Percentiles rank a stretch among this genome's conserved stretches.
These are phyloP conservation scores for Drosophila meridionalis DNA, from an alignment of 2,888 invertebrate genomes.

Conservation along the genomic window DNA sequence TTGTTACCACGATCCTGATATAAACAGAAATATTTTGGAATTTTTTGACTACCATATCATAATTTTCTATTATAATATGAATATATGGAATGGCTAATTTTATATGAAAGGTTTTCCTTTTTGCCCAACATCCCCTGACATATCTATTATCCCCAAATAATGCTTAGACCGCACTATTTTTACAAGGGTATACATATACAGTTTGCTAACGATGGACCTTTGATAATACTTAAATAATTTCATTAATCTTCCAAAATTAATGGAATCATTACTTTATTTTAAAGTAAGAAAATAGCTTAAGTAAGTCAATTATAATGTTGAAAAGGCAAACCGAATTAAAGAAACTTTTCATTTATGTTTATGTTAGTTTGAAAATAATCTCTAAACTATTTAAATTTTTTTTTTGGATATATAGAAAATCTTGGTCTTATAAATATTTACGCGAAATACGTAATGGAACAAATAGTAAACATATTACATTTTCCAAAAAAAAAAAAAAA, in stretches of 20 bases:
- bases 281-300: not conserved
- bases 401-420: not conserved
- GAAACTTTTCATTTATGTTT: not conserved
- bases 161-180: not conserved
- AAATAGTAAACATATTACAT: too few species aligned
- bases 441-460: not conserved
- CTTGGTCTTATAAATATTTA: too few species aligned
- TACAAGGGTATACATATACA: not conserved
- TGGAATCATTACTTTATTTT: slow-evolving; percentile 4
- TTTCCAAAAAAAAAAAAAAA: too few species aligned
- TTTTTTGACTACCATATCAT: not conserved
- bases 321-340: not conserved
- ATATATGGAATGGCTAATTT: not conserved
- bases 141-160: not conserved
- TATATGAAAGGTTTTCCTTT: not conserved
- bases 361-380: not conserved
- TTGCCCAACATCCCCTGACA: not conserved
- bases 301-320: slow-evolving; percentile 3
- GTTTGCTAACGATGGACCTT: not conserved
- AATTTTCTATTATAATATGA: not conserved
- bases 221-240: not conserved
- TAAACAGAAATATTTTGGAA: not conserved
- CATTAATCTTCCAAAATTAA: slow-evolving; percentile 3
- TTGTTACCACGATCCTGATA: not conserved
- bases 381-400: not conserved